A percentile compares a stretch with the other conserved stretches of the same genome.
phyloP scores from a whole-genome alignment of 2,113 vertebrate species.

The Percina caprodes region DNA sequence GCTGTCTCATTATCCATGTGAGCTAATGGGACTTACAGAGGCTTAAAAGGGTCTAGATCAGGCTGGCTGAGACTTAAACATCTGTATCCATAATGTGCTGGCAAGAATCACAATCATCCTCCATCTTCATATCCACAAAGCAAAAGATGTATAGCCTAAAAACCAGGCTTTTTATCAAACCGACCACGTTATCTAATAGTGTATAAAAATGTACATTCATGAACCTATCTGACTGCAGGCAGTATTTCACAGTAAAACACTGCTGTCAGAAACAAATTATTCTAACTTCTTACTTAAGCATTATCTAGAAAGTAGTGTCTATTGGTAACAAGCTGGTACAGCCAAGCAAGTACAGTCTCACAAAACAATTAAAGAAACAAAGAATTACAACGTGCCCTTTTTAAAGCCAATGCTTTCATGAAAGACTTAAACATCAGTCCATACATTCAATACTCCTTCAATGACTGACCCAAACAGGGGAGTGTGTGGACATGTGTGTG shows the following conservation, averaged over 20 bases:
- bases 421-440: slow-evolving; percentile 19
- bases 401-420: not conserved
- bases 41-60: slow-evolving; percentile 28
- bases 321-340: not conserved
- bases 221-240: not conserved
- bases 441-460: slow-evolving; percentile 29
- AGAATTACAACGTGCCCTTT: not conserved
- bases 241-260: not conserved
- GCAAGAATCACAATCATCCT: slow-evolving; percentile 23
- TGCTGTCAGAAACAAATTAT: not conserved
- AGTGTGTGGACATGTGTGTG: slow-evolving; percentile 24
- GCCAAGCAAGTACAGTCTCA: not conserved
- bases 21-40: slow-evolving; percentile 2
- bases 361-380: not conserved
- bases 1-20: slow-evolving; percentile 3
- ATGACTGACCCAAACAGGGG: slow-evolving; percentile 19
- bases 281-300: not conserved
- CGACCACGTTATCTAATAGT: not conserved
- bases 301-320: not conserved
- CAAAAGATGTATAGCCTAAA: not conserved
- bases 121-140: not conserved
- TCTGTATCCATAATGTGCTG: slow-evolving; percentile 27
- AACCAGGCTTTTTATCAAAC: not conserved
- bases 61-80: slow-evolving; percentile 1
- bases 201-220: slow-evolving; percentile 23